phyloP scores from a whole-genome alignment of 2,113 vertebrate genomes.

The Hippocampus abdominalis region DNA sequence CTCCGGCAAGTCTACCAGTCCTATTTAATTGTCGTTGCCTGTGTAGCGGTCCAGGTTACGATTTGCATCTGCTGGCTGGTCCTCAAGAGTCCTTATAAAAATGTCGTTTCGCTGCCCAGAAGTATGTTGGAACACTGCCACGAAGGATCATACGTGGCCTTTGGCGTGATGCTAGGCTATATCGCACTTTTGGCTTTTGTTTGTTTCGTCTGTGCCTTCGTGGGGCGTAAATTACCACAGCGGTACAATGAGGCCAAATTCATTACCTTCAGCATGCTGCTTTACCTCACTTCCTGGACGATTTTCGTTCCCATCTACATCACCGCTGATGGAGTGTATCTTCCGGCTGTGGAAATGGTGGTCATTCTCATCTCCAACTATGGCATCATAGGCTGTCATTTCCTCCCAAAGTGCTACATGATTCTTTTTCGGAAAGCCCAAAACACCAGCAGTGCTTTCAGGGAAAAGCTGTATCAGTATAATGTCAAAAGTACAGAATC shows the following conservation, averaged over 20 bases:
- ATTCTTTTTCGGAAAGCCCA: conserved; percentile 82
- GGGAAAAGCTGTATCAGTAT: conserved; percentile 78
- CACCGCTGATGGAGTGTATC: conserved; percentile 80
- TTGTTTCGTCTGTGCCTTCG: conserved; percentile 85
- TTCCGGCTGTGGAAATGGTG: conserved; percentile 84
- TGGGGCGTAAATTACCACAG: conserved; percentile 83
- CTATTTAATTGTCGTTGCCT: conserved; percentile 63
- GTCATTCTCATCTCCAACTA: conserved; percentile 89
- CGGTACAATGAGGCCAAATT: conserved; percentile 89
- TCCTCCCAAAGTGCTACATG: conserved; percentile 85
- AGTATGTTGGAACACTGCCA: conserved; percentile 77
- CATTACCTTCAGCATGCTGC: conserved; percentile 88
- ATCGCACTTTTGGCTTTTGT: conserved; percentile 76
- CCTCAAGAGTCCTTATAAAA: conserved; percentile 68
- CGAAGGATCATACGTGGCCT: conserved; percentile 78
- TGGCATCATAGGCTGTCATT: conserved; percentile 81
- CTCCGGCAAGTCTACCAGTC: conserved; percentile 76
- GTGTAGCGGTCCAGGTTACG: conserved; percentile 72
- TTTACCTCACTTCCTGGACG: conserved; percentile 87
- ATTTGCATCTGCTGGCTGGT: conserved; percentile 79
- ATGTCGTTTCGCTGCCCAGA: conserved; percentile 52
- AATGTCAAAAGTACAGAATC: conserved; percentile 60
- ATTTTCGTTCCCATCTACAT: conserved; percentile 82
- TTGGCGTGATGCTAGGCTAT: conserved; percentile 81
- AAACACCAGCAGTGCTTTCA: conserved; percentile 84